A percentile compares a stretch with the other conserved stretches of the same genome.
Conservation (phyloP, 2,113 vertebrate species). For the Myotis lucifugus region DNA sequence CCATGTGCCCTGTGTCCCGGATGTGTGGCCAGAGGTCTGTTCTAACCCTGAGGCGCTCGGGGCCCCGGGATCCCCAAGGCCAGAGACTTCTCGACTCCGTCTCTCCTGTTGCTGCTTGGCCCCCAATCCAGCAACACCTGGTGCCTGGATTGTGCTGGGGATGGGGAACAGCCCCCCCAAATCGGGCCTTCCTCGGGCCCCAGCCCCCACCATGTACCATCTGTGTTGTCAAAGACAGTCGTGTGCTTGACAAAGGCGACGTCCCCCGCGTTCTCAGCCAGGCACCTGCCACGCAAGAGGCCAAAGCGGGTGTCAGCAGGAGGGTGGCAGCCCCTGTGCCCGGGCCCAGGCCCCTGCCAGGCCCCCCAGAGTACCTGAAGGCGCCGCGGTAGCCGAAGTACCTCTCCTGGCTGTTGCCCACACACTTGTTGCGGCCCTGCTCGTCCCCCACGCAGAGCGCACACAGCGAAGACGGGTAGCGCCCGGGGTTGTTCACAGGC, state of each 20-base stretch:
- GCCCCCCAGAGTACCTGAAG: constrained; percentile 88
- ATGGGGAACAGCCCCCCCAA: background rate
- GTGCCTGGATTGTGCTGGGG: background rate
- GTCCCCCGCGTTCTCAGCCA: constrained; percentile 88
- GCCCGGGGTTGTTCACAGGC: constrained; percentile 87
- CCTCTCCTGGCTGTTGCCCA: constrained; percentile 88
- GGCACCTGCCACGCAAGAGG: constrained; percentile 86
- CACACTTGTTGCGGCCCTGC: constrained; percentile 88
- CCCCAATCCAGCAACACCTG: background rate
- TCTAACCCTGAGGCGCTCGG: background rate
- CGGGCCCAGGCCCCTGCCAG: fast-evolving
- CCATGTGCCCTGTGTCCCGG: background rate
- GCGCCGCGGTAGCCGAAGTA: constrained; percentile 93
- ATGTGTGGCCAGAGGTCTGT: background rate
- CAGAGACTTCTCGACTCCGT: background rate
- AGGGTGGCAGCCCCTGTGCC: fast-evolving
- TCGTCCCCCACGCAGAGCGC: constrained; percentile 89
- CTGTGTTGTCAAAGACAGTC: constrained; percentile 92
- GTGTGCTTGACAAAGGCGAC: constrained; percentile 96
- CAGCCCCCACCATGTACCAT: constrained; percentile 83
- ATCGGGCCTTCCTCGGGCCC: background rate
- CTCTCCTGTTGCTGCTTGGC: background rate
- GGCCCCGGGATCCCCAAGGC: background rate
- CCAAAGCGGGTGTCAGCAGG: background rate
- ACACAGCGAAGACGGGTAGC: constrained; percentile 90